A percentile compares a stretch with the other conserved stretches of the same genome.
phyloP scores from a whole-genome alignment of 2,113 vertebrate species.

The Macrotus californicus region DNA sequence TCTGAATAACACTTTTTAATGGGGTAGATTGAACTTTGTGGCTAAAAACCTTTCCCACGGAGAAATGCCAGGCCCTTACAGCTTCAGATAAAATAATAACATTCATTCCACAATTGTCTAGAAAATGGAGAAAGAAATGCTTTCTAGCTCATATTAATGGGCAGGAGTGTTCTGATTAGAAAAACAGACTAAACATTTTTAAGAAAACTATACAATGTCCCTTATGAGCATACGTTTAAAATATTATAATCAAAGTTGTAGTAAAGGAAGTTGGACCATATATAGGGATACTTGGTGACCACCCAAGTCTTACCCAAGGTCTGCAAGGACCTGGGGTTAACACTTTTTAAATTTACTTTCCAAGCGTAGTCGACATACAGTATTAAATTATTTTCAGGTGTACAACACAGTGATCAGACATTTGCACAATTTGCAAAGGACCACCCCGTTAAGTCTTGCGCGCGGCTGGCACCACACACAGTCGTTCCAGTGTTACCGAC shows the following conservation, averaged over 20 bases:
- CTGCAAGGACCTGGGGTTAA: not conserved
- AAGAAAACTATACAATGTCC: not conserved
- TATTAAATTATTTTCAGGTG: not conserved
- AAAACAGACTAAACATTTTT: not conserved
- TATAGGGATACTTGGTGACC: not conserved
- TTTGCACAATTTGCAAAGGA: not conserved
- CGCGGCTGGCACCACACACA: not conserved
- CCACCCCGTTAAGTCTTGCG: not conserved
- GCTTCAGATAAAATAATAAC: not conserved
- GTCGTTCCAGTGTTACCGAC: not conserved
- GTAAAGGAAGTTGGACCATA: not conserved
- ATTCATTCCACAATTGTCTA: not conserved
- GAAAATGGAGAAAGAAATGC: not conserved
- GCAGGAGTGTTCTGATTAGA: not conserved
- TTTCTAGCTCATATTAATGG: not conserved
- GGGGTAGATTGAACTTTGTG: not conserved
- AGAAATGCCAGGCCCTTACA: not conserved
- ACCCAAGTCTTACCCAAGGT: too few relatives aligned
- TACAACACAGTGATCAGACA: not conserved
- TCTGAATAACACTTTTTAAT: not conserved
- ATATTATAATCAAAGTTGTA: not conserved
- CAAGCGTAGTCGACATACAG: not conserved
- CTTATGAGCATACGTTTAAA: not conserved
- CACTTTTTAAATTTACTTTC: not conserved
- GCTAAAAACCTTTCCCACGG: not conserved